Evolutionary conservation across 2,888 invertebrate genomes (phyloP), one percentile per base, ranked within the genome.

Genomic region (Macrophya annulata): DNA sequence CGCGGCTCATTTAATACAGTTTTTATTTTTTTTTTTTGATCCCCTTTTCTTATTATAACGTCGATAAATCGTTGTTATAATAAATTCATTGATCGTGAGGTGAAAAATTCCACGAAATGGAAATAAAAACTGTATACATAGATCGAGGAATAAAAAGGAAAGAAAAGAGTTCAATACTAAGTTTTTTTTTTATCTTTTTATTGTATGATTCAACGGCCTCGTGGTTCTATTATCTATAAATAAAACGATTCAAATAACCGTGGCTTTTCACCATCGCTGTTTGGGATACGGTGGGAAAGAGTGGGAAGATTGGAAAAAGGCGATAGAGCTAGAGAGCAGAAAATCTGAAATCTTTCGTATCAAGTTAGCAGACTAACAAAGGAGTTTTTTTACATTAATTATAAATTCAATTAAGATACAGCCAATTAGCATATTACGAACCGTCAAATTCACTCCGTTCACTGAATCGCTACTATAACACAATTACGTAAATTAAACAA

Each of bases 381-480:
- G 45, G 17, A 48, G 76, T 48, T 48, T 48, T 48, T 45, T 76
- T 40, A 40, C 12, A 25, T 48, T 76, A 48, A 76, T 76, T 76
- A 76, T 4, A 76, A 25, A 76, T 76, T 76, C 76, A 76, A 76
- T 76, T 76, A 48, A 43, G 76, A 76, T 48, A 48, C 43, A 76
- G 45, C 45, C 76, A 45, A 76, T 48, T 43, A 76, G 76, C 76
- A 48, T 48, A 76, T 74, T 45, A 48, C 76, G 21, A 76, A 76
- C 48, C 45, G 48, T 76, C 43, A 76, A 48, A 76, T 76, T 48
- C 2, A 43, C 76, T 48, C 76, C n/a, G 21, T 76, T 48, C 21
- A 76, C 40, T 10, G 21, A 43, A 48, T 48, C 43, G 25, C 37
- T n/a, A n/a, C n/a, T n/a, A n/a, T n/a, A n/a, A n/a, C 21, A 21